Base-by-base conservation (phyloP, 1,140 invertebrate species). In the Ylistrum balloti region DNA sequence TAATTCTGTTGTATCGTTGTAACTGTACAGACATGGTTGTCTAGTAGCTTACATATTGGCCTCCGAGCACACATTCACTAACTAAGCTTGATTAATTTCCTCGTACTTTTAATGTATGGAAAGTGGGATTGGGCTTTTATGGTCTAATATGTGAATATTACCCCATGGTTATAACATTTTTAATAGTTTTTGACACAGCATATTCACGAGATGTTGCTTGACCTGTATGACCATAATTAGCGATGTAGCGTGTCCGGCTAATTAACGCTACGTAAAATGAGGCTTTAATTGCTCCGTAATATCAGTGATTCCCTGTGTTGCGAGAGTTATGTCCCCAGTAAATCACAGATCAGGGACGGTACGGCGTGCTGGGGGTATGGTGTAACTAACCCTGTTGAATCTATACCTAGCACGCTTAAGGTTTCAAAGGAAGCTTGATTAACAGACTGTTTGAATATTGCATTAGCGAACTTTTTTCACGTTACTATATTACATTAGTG, bases 21-120 rank as follows among this genome's bases (percentile, higher is more conserved):
- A 74, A n/a, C 28, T 74, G 22, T 74, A 74, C 5, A 74, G 56
- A n/a, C 56, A 74, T 74, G 45, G 15, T 56, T 56, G 10, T 17
- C 41, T 28, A 28, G 56, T 3, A 74, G n/a, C 56, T 74, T 74
- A 74, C 56, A 28, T 74, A 74, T 74, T 74, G 9, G 56, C 22
- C 56, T 74, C 56, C 5, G 56, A 17, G 56, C 56, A 74, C 56
- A 74, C 28, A n/a, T 74, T 45, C 3, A 5, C 22, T 74, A 74
- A 74, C 9, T 74, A 28, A n/a, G 5, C n/a, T 74, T n/a, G 56
- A 74, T 74, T 74, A n/a, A 74, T 74, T 74, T 74, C n/a, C 56
- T 74, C 56, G n/a, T 74, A 74, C 56, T 74, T 74, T 74, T 74
- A 74, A 74, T 74, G 56, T n/a, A 74, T 28, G n/a, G 56, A 74